Conservation (phyloP, 2,888 invertebrate species). For the Mesorhabditis belari region DNA sequence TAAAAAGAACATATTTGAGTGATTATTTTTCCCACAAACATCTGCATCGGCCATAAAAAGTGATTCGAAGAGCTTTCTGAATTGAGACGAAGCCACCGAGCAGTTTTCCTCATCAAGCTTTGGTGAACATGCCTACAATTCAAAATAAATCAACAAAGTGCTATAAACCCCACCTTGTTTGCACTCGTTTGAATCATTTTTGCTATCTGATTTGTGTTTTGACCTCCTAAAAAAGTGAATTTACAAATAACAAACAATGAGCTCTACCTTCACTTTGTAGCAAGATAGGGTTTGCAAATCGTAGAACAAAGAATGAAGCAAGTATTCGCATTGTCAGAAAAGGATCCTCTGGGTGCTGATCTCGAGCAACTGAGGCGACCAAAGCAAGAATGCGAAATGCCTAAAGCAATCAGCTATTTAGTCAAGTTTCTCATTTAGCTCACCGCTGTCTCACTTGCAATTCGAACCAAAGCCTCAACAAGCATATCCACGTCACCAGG, state of each 20-base stretch:
- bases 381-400: neutral
- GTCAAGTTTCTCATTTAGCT: too few species aligned
- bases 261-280: neutral
- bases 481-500: neutral
- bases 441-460: neutral
- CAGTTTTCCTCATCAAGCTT: neutral
- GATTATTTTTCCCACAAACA: neutral
- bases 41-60: neutral
- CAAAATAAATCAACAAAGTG: neutral
- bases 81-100: neutral
- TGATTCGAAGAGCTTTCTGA: neutral
- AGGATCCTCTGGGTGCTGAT: neutral
- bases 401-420: too few species aligned
- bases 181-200: neutral
- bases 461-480: neutral
- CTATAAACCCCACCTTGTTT: neutral
- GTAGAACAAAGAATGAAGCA: neutral
- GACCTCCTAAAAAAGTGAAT: neutral
- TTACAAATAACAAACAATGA: too few species aligned
- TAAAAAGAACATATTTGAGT: neutral
- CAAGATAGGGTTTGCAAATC: neutral
- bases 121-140: neutral
- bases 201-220: neutral
- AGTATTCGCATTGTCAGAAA: neutral
- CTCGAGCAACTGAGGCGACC: neutral